Conservation (phyloP, 2,888 invertebrate species). For the Xestia sexstrigata region DNA sequence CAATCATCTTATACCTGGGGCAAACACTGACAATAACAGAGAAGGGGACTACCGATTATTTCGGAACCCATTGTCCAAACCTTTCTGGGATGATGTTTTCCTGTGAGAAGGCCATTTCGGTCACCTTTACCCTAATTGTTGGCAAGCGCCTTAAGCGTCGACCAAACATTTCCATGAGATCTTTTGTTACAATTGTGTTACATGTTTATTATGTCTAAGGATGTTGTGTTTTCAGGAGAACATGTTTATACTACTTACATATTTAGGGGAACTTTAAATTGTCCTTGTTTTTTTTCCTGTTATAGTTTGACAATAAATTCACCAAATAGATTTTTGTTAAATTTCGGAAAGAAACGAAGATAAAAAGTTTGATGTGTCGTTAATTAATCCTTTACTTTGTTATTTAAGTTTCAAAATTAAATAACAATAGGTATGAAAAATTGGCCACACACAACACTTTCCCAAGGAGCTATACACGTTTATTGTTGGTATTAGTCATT, state of each 20-base stretch:
- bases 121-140: slow-evolving; percentile 80
- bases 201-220: slow-evolving; percentile 28
- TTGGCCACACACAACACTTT: too few relatives aligned
- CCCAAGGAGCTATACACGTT: background rate
- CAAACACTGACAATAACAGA: slow-evolving; percentile 72
- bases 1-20: slow-evolving; percentile 78
- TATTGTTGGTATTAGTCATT: background rate
- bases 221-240: slow-evolving; percentile 2
- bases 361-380: background rate
- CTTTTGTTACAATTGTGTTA: slow-evolving; percentile 54
- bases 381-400: too few relatives aligned
- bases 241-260: background rate
- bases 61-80: slow-evolving; percentile 74
- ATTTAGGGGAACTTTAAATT: background rate
- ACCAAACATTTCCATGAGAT: slow-evolving; percentile 70
- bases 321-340: background rate
- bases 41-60: slow-evolving; percentile 78
- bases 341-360: background rate
- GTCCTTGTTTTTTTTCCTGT: background rate
- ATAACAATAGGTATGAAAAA: background rate
- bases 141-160: slow-evolving; percentile 75
- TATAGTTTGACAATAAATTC: background rate
- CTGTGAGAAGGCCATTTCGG: slow-evolving; percentile 74
- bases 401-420: background rate
- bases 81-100: slow-evolving; percentile 81